Percentiles rank a stretch among this genome's conserved stretches.
Evolutionary conservation across 2,797 vertebrate species (phyloP).

Genomic region (Salmo trutta): DNA sequence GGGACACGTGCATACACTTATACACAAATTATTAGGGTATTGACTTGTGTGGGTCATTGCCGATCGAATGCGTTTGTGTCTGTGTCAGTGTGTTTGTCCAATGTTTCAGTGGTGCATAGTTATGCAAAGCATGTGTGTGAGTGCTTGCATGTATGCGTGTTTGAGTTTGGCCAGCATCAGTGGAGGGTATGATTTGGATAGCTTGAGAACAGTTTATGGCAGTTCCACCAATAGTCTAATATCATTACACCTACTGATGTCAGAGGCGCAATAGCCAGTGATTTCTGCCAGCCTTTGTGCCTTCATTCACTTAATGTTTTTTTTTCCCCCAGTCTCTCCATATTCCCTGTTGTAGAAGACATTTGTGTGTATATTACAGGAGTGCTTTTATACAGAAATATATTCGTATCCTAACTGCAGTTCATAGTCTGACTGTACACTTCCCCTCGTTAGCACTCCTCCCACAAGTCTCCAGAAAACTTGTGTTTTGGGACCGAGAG

Average conservation of each 20-base stretch:
- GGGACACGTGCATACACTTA: background rate
- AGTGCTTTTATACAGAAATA: background rate
- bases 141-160: background rate
- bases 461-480: no score
- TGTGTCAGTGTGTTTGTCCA: background rate
- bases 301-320: background rate
- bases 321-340: background rate
- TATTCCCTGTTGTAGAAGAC: background rate
- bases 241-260: constrained; percentile 1
- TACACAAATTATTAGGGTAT: background rate
- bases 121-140: background rate
- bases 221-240: background rate
- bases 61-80: background rate
- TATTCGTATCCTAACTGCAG: background rate
- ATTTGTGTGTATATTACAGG: background rate
- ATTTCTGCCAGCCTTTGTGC: background rate
- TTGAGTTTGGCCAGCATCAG: background rate
- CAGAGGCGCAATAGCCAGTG: background rate
- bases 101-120: background rate
- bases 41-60: background rate
- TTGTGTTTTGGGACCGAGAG: no score
- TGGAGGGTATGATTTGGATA: background rate
- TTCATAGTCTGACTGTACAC: background rate
- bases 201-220: background rate
- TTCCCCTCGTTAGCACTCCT: no score